phyloP scores from a whole-genome alignment of 1,140 invertebrate species.

The Apis laboriosa region DNA sequence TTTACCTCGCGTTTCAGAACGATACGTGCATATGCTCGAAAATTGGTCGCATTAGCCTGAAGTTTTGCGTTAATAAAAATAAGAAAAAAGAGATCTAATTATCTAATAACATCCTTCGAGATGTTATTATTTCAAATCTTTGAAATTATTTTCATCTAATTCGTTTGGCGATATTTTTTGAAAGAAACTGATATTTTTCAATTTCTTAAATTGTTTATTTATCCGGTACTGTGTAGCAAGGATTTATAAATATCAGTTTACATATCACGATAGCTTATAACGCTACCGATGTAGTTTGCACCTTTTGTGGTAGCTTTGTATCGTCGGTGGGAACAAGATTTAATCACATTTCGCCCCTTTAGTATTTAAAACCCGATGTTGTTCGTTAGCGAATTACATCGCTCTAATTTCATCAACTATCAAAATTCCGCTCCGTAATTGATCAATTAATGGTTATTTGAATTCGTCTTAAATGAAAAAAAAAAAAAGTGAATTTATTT shows the following conservation, averaged over 20 bases:
- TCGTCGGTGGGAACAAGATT: slow-evolving; percentile 36
- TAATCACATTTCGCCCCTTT: slow-evolving; percentile 34
- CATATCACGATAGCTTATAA: neutral
- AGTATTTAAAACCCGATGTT: neutral
- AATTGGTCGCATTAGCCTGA: slow-evolving; percentile 24
- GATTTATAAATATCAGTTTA: neutral
- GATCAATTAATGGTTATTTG: neutral
- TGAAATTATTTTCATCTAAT: slow-evolving; percentile 5
- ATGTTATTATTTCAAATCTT: slow-evolving; percentile 41
- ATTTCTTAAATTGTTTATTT: neutral
- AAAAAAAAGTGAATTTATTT: neutral
- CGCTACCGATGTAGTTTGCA: slow-evolving; percentile 2
- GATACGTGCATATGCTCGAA: neutral
- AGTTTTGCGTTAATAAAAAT: slow-evolving; percentile 53
- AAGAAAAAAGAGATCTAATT: slow-evolving; percentile 54
- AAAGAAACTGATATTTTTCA: too few relatives aligned
- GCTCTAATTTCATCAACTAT: slow-evolving; percentile 15
- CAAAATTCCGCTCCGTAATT: neutral
- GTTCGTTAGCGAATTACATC: slow-evolving; percentile 10
- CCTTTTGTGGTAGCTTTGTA: slow-evolving; percentile 27
- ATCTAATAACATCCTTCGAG: neutral
- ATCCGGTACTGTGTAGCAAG: neutral
- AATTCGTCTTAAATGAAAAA: neutral
- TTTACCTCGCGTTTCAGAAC: slow-evolving; percentile 31
- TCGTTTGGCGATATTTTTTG: neutral